Evolutionary conservation across 1,140 invertebrate species (phyloP), one percentile per base, ranked within the genome.

Genomic region (Telenomus remus): DNA sequence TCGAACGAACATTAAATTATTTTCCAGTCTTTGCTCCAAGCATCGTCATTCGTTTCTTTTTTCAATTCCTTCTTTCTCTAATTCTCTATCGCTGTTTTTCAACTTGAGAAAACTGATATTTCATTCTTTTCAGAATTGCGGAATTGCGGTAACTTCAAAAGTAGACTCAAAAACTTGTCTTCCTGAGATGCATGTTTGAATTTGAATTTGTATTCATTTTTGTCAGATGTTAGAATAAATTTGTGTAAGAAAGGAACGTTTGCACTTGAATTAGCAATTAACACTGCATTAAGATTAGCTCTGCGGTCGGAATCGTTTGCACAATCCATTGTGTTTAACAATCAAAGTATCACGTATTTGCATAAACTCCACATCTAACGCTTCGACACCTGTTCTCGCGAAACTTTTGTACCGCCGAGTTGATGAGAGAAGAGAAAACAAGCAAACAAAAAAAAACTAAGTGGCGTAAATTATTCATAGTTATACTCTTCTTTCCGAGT

Each of bases 1-100:
- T 86, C 74, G 80, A 79, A 78, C 82, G 84, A 85, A 85, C 84
- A 85, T 86, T 80, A 79, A 77, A 80, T 80, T 79, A 80, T 86
- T 85, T 80, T 54, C 47, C 9, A 69, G 64, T 65, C 77, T 78
- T 80, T 76, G 64, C 64, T 70, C n/a, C 78, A 68, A 80, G 78
- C 79, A 74, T 65, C 65, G 63, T 71, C 59, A 42, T 60, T 19
- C 15, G 64, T 59, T 51, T 59, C 42, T 63, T 43, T 44, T 8
- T 7, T n/a, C n/a, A n/a, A 37, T 56, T 42, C 39, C 39, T 39
- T 56, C 59, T 55, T 35, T 39, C 48, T 35, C 46, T 46, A 33
- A 37, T 42, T 14, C 42, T 61, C 46, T 34, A 11, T 19, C 61
- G 27, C 9, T 53, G 9, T 61, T 34, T 50, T 47, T 42, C n/a